Evolutionary conservation across 2,797 vertebrate genomes (phyloP), one percentile per base, ranked within the genome.

Genomic region (Pipistrellus nathusii): DNA sequence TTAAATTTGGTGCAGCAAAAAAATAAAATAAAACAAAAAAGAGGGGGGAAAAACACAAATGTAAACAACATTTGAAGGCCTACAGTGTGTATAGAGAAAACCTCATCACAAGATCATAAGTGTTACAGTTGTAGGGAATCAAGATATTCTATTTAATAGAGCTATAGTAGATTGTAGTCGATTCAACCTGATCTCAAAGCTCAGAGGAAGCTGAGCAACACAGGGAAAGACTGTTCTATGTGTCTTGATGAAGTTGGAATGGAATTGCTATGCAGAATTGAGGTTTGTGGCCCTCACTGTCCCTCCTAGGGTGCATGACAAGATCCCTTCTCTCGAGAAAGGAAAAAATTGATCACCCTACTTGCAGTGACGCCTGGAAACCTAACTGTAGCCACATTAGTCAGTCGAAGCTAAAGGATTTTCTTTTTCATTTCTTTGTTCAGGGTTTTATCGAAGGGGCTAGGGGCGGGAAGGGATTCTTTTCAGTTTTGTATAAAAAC

Each of bases 401-500:
- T 80, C 84, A 90, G 14, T 80, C 55, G 38, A 97, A 94, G 96
- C 95, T 96, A 96, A 95, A 94, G 25, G 46, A 13, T 11, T 48
- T 96, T 95, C 85, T 94, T 93, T 91, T 94, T 95, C 95, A 59
- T 97, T 97, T 96, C 96, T 96, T 68, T 94, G 0, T 96, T 62
- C 94, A 0, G 51, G 96, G 83, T 94, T 96, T 95, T 94, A 95
- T 95, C 80, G 96, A 96, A 90, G 64, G 96, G 96, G 85, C 20
- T 80, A 87, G 86, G 96, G 97, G 95, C 0, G 97, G 97, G 96
- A 97, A 96, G 94, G 97, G 94, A 92, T 94, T 94, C 64, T 97
- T 98, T 96, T 96, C 95, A 91, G 96, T 98, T 98, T 98, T 98
- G 95, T 98, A 97, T 95, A 97, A 98, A 98, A 97, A 94, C 96